Base-by-base conservation (phyloP, 2,113 vertebrate species). In the Tor tambroides region DNA sequence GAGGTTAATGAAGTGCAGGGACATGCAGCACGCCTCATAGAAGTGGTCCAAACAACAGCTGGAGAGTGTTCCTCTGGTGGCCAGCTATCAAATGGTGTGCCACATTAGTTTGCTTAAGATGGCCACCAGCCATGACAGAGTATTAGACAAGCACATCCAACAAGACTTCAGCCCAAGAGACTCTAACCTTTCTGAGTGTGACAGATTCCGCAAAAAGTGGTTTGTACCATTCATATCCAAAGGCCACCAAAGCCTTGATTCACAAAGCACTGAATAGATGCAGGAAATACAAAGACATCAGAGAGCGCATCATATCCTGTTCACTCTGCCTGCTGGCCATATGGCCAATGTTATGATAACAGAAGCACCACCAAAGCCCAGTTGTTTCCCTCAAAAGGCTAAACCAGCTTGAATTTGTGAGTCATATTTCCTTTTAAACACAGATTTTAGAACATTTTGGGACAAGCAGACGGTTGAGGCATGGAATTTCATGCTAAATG, bases 1-100 rank as follows among this genome's bases (percentile, higher is more conserved):
- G 69, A 26, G 72, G 83, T 85, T 89, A 89, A 85, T 87, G 86
- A 85, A 49, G 86, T 87, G 85, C 86, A 59, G n/a, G 59, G 30
- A 54, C 80, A 84, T 79, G 74, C 51, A 32, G 59, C 83, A 85
- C 30, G 78, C 77, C 74, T 89, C 71, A 85, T 59, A 78, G 80
- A 81, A 63, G 72, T 61, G 69, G 38, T 72, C 46, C 72, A 89
- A 81, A 89, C 86, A 87, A 85, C 88, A 89, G 88, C 86, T 87
- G 83, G 82, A 85, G 59, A 46, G 41, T 35, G 59, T 84, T 38
- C 69, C 61, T 83, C 77, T 28, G 41, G 86, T 77, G 86, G 6
- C 56, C 69, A 19, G 14, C 83, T 77, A 69, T 76, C 38, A 19
- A 63, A 85, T 49, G 49, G 32, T 54, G 4, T 80, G 77, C 75